These are phyloP conservation scores for Anoncus sp. DNA, from an alignment of 2,888 invertebrate genomes.

Conservation along the genomic window DNA sequence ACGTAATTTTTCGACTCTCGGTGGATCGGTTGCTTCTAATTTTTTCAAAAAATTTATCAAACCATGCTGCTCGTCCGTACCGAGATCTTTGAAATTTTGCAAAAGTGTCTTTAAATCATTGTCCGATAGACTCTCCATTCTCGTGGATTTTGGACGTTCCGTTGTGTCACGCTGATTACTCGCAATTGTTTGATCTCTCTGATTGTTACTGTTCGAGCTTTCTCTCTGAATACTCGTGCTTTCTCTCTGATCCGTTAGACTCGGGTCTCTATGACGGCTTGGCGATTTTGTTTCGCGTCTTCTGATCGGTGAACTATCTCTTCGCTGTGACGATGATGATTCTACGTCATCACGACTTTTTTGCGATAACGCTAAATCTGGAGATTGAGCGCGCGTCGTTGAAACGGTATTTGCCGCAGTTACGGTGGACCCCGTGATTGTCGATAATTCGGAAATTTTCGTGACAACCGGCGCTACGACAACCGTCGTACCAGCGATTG, in stretches of 20 bases:
- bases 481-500: background rate
- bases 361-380: slow-evolving; percentile 10
- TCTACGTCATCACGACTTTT: slow-evolving; percentile 36
- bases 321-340: background rate
- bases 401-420: background rate
- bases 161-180: background rate
- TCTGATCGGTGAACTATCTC: slow-evolving; percentile 20
- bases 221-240: too few relatives aligned
- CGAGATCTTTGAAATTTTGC: slow-evolving; percentile 92
- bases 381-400: slow-evolving; percentile 4
- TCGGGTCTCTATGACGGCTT: too few relatives aligned
- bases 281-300: slow-evolving; percentile 14
- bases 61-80: slow-evolving; percentile 92
- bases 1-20: slow-evolving; percentile 90
- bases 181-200: too few relatives aligned
- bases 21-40: slow-evolving; percentile 90
- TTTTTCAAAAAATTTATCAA: slow-evolving; percentile 93
- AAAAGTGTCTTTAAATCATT: slow-evolving; percentile 91
- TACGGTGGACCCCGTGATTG: slow-evolving; percentile 30
- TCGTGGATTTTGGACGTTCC: slow-evolving; percentile 67
- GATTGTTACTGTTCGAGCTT: too few relatives aligned
- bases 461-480: background rate
- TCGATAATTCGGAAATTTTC: slow-evolving; percentile 32
- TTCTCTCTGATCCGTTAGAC: too few relatives aligned
- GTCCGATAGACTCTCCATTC: slow-evolving; percentile 91